Evolutionary conservation across 2,113 vertebrate species (phyloP).

Genomic region (Oreotragus oreotragus): DNA sequence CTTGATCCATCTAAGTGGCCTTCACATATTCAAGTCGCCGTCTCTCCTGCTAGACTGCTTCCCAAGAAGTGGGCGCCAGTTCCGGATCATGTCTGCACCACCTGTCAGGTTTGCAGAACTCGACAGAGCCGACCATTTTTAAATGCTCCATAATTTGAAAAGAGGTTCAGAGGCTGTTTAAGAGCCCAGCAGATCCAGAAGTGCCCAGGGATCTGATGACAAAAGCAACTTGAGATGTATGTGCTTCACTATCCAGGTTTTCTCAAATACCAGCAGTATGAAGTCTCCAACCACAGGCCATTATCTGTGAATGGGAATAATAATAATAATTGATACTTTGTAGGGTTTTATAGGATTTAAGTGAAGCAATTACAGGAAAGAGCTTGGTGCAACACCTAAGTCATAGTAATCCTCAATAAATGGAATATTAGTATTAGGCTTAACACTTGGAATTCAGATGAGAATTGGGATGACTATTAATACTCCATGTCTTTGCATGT

Average conservation of each 20-base stretch:
- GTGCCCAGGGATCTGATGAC: not conserved
- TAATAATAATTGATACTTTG: not conserved
- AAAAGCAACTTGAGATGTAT: not conserved
- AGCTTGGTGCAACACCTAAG: not conserved
- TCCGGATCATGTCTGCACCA: not conserved
- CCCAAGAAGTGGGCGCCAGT: not conserved
- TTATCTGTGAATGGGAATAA: not conserved
- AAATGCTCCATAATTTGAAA: not conserved
- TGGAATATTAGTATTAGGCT: not conserved
- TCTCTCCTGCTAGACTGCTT: not conserved
- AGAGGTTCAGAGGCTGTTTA: not conserved
- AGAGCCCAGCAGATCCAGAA: not conserved
- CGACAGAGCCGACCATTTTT: not conserved
- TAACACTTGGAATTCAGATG: not conserved
- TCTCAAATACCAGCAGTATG: not conserved
- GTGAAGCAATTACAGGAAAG: not conserved
- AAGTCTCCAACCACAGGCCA: not conserved
- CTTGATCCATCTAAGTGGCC: not conserved
- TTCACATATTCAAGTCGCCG: not conserved
- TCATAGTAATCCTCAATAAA: not conserved
- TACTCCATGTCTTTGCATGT: not conserved
- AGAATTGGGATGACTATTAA: not conserved
- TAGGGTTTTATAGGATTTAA: not conserved
- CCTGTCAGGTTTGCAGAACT: not conserved
- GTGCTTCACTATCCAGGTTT: not conserved